Evolutionary conservation across 2,113 vertebrate genomes (phyloP).

Genomic region (Manacus vitellinus): DNA sequence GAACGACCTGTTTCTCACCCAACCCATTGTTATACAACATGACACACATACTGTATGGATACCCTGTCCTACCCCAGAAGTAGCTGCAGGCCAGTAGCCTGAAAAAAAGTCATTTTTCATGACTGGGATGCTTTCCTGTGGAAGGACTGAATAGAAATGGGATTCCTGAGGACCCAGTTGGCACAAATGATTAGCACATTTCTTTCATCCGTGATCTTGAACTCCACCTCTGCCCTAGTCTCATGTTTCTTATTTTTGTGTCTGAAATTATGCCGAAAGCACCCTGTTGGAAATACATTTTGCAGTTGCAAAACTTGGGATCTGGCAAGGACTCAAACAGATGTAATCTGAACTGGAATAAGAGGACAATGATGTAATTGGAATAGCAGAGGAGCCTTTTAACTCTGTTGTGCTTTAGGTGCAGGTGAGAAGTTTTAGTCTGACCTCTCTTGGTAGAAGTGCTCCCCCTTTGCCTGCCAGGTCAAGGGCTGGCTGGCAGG

Average conservation of each 20-base stretch:
- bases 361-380: background rate
- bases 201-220: background rate
- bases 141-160: background rate
- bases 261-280: constrained; percentile 9
- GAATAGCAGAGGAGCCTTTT: background rate
- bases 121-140: background rate
- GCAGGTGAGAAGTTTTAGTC: background rate
- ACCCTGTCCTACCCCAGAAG: background rate
- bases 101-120: background rate
- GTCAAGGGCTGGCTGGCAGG: background rate
- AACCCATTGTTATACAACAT: constrained; percentile 4
- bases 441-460: background rate
- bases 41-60: background rate
- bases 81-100: background rate
- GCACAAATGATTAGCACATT: background rate
- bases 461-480: background rate
- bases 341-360: background rate
- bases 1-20: constrained; percentile 32
- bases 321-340: background rate
- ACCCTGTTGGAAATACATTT: background rate
- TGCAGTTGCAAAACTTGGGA: background rate
- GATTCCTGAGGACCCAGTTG: background rate
- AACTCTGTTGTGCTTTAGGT: background rate
- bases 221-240: background rate
- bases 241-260: background rate